Evolutionary conservation across 1,140 invertebrate genomes (phyloP).

Genomic region (Drosophila orosa): DNA sequence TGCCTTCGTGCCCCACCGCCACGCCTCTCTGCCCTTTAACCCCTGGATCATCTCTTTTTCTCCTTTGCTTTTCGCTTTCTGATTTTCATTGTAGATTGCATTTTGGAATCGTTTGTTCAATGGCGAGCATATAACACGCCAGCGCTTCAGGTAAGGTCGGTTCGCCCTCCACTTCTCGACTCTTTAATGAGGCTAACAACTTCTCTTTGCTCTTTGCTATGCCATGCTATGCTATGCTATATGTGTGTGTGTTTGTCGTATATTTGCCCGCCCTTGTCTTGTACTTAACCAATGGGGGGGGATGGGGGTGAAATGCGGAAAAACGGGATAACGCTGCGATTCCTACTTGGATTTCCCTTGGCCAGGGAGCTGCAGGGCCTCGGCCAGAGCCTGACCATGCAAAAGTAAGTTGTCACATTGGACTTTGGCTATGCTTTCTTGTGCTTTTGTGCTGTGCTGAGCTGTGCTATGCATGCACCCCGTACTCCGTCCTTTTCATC

Average conservation of each 20-base stretch:
- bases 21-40: background rate
- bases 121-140: conserved; percentile 77
- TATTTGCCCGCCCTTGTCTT: conserved; percentile 68
- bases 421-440: conserved; percentile 42
- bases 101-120: conserved; percentile 83
- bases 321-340: conserved; percentile 1
- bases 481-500: background rate
- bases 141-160: conserved; percentile 74
- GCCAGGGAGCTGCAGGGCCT: conserved; percentile 71
- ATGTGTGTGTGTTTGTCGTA: conserved; percentile 18
- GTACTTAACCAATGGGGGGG: conserved; percentile 67
- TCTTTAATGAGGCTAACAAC: conserved; percentile 70
- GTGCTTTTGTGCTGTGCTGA: conserved; percentile 29
- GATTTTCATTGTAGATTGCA: conserved; percentile 79
- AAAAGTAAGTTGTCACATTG: conserved; percentile 75
- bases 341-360: conserved; percentile 15
- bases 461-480: conserved; percentile 43
- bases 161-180: conserved; percentile 23
- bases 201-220: conserved; percentile 45
- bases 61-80: conserved; percentile 41
- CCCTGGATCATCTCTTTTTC: conserved; percentile 20
- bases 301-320: conserved; percentile 29
- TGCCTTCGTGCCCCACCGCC: too few relatives aligned
- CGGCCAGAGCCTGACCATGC: conserved; percentile 66
- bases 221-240: conserved; percentile 12